A percentile compares a stretch with the other conserved stretches of the same genome.
phyloP scores from a whole-genome alignment of 2,797 vertebrate species.

The Morelia viridis region DNA sequence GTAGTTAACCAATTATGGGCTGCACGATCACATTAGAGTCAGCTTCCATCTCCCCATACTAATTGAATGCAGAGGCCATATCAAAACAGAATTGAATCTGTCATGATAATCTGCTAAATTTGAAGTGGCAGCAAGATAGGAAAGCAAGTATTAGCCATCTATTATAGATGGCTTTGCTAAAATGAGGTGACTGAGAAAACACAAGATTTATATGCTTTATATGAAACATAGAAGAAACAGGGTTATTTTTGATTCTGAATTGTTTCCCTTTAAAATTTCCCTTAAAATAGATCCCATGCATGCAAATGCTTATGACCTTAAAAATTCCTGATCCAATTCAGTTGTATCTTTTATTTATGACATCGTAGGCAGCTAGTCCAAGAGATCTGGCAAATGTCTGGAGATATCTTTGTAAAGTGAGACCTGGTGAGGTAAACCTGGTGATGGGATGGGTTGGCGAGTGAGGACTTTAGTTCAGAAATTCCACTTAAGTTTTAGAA shows the following conservation, averaged over 20 bases:
- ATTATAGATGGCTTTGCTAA: background rate
- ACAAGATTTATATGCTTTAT: background rate
- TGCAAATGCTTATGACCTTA: background rate
- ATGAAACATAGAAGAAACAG: background rate
- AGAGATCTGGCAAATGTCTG: background rate
- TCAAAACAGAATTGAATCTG: background rate
- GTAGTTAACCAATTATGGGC: background rate
- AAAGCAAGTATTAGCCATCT: background rate
- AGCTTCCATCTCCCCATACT: background rate
- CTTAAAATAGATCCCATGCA: background rate
- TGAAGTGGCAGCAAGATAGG: background rate
- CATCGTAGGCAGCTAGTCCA: background rate
- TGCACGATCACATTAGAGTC: background rate
- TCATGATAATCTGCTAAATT: background rate
- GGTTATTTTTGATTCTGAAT: background rate
- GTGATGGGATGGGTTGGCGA: background rate
- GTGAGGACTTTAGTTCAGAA: background rate
- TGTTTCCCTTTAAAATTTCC: background rate
- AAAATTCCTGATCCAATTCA: background rate
- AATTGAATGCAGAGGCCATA: background rate
- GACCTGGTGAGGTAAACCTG: background rate
- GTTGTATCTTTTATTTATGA: background rate
- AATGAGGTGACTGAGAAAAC: background rate
- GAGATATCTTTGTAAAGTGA: background rate
- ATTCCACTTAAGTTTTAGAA: background rate